These are phyloP conservation scores for Hesperophylax magnus DNA, from an alignment of 1,140 invertebrate genomes.

Conservation along the genomic window DNA sequence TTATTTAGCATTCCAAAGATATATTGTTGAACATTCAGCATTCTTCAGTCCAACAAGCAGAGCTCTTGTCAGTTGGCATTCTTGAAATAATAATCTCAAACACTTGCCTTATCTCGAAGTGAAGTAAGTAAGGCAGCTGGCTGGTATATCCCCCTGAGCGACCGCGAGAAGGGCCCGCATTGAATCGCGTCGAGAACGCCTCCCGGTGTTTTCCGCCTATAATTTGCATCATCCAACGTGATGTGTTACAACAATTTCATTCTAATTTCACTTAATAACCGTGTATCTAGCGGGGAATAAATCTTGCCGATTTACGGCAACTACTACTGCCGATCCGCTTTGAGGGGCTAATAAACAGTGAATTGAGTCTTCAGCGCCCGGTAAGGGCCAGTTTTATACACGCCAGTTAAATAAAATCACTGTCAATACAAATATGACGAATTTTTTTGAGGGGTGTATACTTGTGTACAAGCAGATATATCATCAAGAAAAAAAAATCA, in stretches of 20 bases:
- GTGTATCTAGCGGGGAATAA: conserved; percentile 42
- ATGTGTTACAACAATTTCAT: conserved; percentile 51
- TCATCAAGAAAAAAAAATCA: too few species aligned
- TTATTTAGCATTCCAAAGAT: too few species aligned
- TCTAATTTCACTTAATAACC: conserved; percentile 54
- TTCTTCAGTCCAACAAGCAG: too few species aligned
- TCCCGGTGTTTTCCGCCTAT: conserved; percentile 26
- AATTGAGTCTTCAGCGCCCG: conserved; percentile 11
- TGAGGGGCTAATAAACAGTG: neutral
- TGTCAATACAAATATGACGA: too few species aligned
- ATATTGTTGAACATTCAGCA: too few species aligned
- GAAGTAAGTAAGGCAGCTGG: too few species aligned
- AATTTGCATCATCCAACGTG: conserved; percentile 51
- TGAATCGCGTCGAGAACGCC: conserved; percentile 1
- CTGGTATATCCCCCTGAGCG: neutral
- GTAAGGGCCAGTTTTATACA: neutral
- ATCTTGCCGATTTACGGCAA: conserved; percentile 48
- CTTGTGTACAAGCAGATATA: too few species aligned
- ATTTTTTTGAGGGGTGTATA: too few species aligned
- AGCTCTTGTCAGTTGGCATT: too few species aligned
- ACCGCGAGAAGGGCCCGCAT: neutral
- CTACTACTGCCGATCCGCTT: conserved; percentile 6
- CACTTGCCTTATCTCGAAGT: too few species aligned
- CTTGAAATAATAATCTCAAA: too few species aligned
- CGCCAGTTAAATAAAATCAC: too few species aligned